These are phyloP conservation scores for Bedellia somnulentella DNA, from an alignment of 2,888 invertebrate species.

Conservation along the genomic window DNA sequence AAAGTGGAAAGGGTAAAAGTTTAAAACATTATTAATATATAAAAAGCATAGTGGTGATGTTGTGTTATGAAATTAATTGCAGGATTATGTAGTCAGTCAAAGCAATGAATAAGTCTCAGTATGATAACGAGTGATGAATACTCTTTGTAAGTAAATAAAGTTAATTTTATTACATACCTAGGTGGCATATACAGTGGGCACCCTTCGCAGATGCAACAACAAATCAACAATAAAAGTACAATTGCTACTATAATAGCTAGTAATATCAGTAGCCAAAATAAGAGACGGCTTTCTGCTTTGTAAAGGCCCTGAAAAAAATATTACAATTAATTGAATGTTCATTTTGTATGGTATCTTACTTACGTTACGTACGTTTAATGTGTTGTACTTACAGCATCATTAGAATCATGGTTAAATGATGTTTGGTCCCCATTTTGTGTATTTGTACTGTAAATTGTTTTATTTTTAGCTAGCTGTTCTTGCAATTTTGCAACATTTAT, in stretches of 20 bases:
- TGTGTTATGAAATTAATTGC: not conserved
- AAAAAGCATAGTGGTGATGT: constrained; percentile 1
- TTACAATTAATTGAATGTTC: too few relatives aligned
- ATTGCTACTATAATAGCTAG: constrained; percentile 74
- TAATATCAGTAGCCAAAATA: constrained; percentile 79
- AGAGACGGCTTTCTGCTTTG: constrained; percentile 69
- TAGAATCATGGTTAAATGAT: constrained; percentile 14
- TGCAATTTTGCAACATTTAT: constrained; percentile 75
- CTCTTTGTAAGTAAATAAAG: constrained; percentile 1
- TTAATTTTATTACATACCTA: constrained; percentile 54
- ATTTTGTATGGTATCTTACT: too few relatives aligned
- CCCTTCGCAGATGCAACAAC: constrained; percentile 83
- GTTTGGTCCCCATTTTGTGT: constrained; percentile 9
- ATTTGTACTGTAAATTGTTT: constrained; percentile 33
- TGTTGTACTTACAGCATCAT: constrained; percentile 28
- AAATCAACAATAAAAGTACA: constrained; percentile 69
- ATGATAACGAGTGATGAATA: too few relatives aligned
- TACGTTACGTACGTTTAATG: too few relatives aligned
- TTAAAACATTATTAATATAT: constrained; percentile 9
- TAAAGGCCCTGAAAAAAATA: constrained; percentile 67
- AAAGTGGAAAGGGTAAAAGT: constrained; percentile 2
- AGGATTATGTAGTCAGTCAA: not conserved
- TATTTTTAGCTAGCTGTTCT: constrained; percentile 57
- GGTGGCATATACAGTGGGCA: constrained; percentile 82
- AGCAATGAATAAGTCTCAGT: too few relatives aligned